phyloP scores from a whole-genome alignment of 2,113 vertebrate species.

The Austrofundulus limnaeus region DNA sequence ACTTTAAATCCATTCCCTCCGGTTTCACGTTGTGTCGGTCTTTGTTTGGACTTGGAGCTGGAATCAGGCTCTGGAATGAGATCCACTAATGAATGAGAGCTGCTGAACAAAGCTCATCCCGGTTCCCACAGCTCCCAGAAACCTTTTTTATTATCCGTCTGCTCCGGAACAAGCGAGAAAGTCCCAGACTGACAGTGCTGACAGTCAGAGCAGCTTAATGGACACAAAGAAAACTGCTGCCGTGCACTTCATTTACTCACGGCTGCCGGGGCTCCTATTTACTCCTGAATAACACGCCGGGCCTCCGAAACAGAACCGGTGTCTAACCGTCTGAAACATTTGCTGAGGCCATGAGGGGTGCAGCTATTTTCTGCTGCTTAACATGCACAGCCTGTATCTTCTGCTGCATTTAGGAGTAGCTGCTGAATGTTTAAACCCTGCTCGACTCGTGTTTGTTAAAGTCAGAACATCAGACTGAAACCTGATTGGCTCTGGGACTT shows the following conservation, averaged over 20 bases:
- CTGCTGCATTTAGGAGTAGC: constrained; percentile 1
- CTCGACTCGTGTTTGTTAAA: constrained; percentile 41
- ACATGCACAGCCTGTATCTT: constrained; percentile 27
- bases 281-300: constrained; percentile 44
- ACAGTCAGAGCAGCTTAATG: constrained; percentile 55
- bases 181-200: constrained; percentile 35
- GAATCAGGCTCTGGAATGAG: constrained; percentile 2
- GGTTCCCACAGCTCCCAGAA: constrained; percentile 38
- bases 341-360: constrained; percentile 15
- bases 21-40: constrained; percentile 2
- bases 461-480: constrained; percentile 14
- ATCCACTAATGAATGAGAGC: constrained; percentile 23
- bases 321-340: constrained; percentile 27
- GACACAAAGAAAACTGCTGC: constrained; percentile 71
- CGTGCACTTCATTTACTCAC: constrained; percentile 42
- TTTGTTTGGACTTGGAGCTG: background rate
- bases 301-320: constrained; percentile 31
- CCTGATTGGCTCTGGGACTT: constrained; percentile 59
- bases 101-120: constrained; percentile 25
- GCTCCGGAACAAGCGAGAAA: constrained; percentile 48
- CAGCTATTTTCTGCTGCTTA: constrained; percentile 26
- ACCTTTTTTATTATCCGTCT: constrained; percentile 42
- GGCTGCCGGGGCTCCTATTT: constrained; percentile 36
- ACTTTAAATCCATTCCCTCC: background rate
- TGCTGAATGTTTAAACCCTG: background rate